Percentiles rank a stretch among this genome's conserved stretches.
Evolutionary conservation across 2,888 invertebrate genomes (phyloP).

Genomic region (Tipula helvola): DNA sequence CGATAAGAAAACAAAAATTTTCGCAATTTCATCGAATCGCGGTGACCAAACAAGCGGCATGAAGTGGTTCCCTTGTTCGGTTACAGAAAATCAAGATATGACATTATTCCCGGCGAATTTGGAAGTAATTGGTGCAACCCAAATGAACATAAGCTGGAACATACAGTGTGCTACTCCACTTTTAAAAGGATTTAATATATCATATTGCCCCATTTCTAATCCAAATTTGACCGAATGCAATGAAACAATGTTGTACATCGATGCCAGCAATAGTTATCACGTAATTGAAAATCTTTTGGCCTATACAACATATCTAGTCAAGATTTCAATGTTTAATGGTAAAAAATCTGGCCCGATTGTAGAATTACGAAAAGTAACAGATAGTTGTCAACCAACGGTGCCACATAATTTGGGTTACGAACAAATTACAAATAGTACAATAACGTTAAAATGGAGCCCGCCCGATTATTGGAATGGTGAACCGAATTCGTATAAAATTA

Average conservation of each 20-base stretch:
- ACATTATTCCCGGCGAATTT: conserved; percentile 44
- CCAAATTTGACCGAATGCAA: background rate
- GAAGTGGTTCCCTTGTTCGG: conserved; percentile 57
- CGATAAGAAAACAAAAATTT: conserved; percentile 23
- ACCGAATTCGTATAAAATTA: background rate
- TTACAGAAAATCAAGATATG: conserved; percentile 23
- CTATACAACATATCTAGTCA: conserved; percentile 55
- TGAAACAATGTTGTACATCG: background rate
- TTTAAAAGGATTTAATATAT: conserved; percentile 54
- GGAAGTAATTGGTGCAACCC: conserved; percentile 36
- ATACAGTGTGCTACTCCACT: conserved; percentile 58
- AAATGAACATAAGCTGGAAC: conserved; percentile 52
- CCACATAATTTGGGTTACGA: background rate
- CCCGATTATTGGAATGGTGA: conserved; percentile 53
- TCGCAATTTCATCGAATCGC: conserved; percentile 66
- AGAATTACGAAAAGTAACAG: conserved; percentile 33
- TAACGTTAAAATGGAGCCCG: conserved; percentile 33
- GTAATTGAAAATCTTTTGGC: conserved; percentile 42
- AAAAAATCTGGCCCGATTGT: conserved; percentile 34
- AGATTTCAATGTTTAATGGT: conserved; percentile 44
- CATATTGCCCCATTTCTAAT: conserved; percentile 44
- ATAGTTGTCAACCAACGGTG: background rate
- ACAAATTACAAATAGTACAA: background rate
- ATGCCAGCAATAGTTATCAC: conserved; percentile 21
- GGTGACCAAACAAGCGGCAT: conserved; percentile 56